Base-by-base conservation (phyloP, 2,888 invertebrate genomes). In the Xanthorhoe spadicearia region DNA sequence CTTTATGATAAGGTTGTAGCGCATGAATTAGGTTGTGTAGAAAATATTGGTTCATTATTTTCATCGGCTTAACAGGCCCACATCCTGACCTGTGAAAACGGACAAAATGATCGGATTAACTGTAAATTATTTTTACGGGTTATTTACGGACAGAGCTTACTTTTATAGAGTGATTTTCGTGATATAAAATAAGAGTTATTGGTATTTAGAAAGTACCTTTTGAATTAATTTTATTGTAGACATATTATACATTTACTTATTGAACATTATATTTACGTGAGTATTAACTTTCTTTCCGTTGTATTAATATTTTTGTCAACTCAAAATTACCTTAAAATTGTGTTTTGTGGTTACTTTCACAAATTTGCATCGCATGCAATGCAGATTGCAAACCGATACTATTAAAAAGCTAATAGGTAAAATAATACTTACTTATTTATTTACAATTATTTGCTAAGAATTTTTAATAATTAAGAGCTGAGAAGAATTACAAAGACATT, bases 1-100 rank as follows among this genome's bases (percentile, higher is more conserved):
- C 62, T 50, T 15, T 64, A 64, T 57, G 13, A 32, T 13, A 0
- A 18, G 0, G 9, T 2, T 3, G 2, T 43, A 61, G 23, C 51
- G 65, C 53, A 0, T 8, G 49, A 62, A 68, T 50, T 66, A 17
- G 60, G 15, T 23, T 58, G 46, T 48, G 7, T n/a, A 9, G 8
- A 17, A 28, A 10, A 15, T 17, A 46, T 51, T 67, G 49, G 64
- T 64, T 64, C 64, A 65, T 71, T 64, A 66, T 63, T 71, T 67
- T 62, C 61, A 63, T 59, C 60, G 56, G 28, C 46, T 53, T 64
- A 56, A 63, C 54, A 64, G 28, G 32, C 32, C 43, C 53, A 61
- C 61, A 49, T 59, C 58, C 55, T 10, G 49, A 60, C 28, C 55
- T 50, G 64, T 46, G 59, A 60, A 67, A 63, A 67, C 15, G 54